Percentiles rank a stretch among this genome's conserved stretches.
phyloP scores from a whole-genome alignment of 2,797 vertebrate species.

The Lerista edwardsae region DNA sequence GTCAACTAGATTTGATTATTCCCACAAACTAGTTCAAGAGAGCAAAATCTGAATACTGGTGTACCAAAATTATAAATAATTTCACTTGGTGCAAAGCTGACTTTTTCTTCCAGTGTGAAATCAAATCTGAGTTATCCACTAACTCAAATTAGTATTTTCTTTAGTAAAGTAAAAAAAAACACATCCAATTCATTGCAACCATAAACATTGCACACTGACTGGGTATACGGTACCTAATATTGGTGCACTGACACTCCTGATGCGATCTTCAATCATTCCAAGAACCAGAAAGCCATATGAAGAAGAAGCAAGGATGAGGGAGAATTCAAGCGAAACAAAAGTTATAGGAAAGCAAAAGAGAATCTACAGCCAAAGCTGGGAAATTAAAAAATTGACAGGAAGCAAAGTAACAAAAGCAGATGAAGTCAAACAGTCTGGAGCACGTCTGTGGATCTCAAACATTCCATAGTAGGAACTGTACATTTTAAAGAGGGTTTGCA shows the following conservation, averaged over 20 bases:
- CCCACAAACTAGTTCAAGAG: background rate
- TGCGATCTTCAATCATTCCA: slow-evolving; percentile 87
- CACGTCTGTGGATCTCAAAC: background rate
- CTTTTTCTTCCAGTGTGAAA: slow-evolving; percentile 4
- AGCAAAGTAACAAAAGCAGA: slow-evolving; percentile 49
- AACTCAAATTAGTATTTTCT: slow-evolving; percentile 9
- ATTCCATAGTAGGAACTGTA: background rate
- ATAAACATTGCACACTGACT: slow-evolving; percentile 62
- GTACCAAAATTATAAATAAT: background rate
- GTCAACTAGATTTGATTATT: background rate
- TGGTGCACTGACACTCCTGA: slow-evolving; percentile 94
- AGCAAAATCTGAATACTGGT: background rate
- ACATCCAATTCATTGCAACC: slow-evolving; percentile 39
- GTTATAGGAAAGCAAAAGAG: slow-evolving; percentile 72
- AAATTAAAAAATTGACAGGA: slow-evolving; percentile 67
- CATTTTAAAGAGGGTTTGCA: background rate
- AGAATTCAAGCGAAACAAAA: slow-evolving; percentile 79
- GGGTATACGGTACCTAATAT: slow-evolving; percentile 92
- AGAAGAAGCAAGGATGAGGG: slow-evolving; percentile 76
- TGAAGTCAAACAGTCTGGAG: background rate
- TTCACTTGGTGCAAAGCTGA: background rate
- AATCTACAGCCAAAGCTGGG: slow-evolving; percentile 72
- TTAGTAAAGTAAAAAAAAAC: slow-evolving; percentile 1
- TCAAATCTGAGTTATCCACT: background rate
- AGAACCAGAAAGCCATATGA: slow-evolving; percentile 81